phyloP scores from a whole-genome alignment of 2,113 vertebrate genomes.

The Oncorhynchus gorbuscha region DNA sequence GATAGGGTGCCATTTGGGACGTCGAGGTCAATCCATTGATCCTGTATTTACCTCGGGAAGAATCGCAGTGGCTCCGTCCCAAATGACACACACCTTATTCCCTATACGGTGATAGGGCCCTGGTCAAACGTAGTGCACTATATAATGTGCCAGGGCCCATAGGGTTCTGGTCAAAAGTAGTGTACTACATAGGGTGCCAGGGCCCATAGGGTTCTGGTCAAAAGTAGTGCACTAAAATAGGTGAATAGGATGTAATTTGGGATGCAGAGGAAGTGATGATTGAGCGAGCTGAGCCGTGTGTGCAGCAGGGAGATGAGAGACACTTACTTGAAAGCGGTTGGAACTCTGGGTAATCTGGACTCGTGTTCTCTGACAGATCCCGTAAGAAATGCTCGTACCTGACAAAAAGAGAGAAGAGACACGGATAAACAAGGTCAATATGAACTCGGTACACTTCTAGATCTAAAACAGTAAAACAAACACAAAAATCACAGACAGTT shows the following conservation, averaged over 20 bases:
- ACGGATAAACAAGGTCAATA: slow-evolving; percentile 25
- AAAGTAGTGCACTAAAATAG: too few species aligned
- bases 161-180: too few species aligned
- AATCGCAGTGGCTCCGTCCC: background rate
- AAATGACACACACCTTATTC: too few species aligned
- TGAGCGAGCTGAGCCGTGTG: background rate
- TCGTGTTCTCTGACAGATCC: slow-evolving; percentile 71
- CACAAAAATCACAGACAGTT: background rate
- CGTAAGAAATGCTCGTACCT: slow-evolving; percentile 76
- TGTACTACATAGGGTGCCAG: too few species aligned
- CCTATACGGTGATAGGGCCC: too few species aligned
- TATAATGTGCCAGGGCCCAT: too few species aligned
- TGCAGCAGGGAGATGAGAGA: background rate
- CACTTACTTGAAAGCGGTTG: slow-evolving; percentile 83
- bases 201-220: too few species aligned
- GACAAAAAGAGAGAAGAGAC: slow-evolving; percentile 33
- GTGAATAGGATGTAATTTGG: too few species aligned
- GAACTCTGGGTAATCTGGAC: slow-evolving; percentile 70
- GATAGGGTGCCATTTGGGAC: too few species aligned
- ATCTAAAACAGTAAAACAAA: slow-evolving; percentile 26
- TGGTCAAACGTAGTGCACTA: too few species aligned
- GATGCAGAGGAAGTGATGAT: background rate
- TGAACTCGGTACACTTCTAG: slow-evolving; percentile 11
- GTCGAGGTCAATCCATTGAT: slow-evolving; percentile 32
- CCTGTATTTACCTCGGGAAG: slow-evolving; percentile 26